A percentile compares a stretch with the other conserved stretches of the same genome.
Conservation (phyloP, 2,113 vertebrate species). For the Atlantisia rogersi region DNA sequence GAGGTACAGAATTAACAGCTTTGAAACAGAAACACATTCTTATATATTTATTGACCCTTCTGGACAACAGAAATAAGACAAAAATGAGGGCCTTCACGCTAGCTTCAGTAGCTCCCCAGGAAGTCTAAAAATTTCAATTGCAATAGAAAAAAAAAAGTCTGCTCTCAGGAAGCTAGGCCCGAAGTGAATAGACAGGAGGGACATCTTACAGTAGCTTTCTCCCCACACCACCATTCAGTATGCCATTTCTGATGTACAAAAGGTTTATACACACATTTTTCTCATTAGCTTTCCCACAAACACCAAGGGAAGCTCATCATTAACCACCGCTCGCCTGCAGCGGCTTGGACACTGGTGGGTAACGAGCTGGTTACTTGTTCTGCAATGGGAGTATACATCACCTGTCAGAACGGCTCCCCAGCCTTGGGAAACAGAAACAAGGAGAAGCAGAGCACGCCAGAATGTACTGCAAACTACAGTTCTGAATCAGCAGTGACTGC, state of each 20-base stretch:
- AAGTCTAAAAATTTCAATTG: background rate
- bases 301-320: background rate
- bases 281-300: background rate
- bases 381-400: fast-evolving
- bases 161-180: background rate
- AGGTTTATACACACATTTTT: background rate
- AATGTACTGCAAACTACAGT: background rate
- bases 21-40: background rate
- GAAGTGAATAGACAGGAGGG: background rate
- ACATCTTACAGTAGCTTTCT: background rate
- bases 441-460: background rate
- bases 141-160: background rate
- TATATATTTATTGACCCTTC: background rate
- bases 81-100: background rate
- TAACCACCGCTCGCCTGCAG: background rate
- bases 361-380: background rate
- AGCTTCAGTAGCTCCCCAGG: background rate
- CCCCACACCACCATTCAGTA: background rate
- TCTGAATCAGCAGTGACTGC: background rate
- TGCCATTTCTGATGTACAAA: background rate
- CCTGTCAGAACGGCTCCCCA: background rate
- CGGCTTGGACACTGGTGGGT: background rate
- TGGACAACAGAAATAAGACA: background rate
- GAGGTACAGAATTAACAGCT: background rate
- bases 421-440: background rate